Percentiles rank a stretch among this genome's conserved stretches.
Conservation (phyloP, 2,797 vertebrate genomes). For the Graptemys geographica region DNA sequence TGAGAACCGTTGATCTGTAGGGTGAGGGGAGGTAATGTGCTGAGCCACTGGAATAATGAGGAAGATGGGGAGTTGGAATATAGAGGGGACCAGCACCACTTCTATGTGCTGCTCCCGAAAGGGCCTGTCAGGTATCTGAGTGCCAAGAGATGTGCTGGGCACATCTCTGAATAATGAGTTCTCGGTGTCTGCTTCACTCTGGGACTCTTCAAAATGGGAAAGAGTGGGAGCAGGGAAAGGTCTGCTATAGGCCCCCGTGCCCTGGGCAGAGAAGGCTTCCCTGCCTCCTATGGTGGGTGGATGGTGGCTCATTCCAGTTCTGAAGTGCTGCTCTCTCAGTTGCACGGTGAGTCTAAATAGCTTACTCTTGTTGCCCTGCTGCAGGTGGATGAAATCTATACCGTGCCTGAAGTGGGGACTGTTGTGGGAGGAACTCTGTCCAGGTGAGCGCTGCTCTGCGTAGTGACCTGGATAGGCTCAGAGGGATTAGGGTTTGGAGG, state of each 20-base stretch:
- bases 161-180: not conserved
- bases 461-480: not conserved
- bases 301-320: not conserved
- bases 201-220: not conserved
- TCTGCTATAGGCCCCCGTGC: not conserved
- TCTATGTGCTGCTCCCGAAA: not conserved
- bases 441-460: constrained; percentile 84
- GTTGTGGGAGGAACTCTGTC: constrained; percentile 98
- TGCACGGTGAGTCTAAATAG: constrained; percentile 36
- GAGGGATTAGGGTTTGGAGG: not conserved
- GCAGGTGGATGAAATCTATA: constrained; percentile 99
- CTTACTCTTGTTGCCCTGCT: constrained; percentile 61
- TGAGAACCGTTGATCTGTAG: fast-evolving
- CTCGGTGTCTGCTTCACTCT: not conserved
- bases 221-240: not conserved
- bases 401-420: constrained; percentile 97
- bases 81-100: not conserved
- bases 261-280: not conserved
- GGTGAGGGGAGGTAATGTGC: not conserved
- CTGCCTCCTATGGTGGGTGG: not conserved
- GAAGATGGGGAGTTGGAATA: not conserved
- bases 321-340: not conserved
- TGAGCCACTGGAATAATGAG: not conserved
- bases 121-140: not conserved
- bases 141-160: not conserved